Conservation (phyloP, 2,113 vertebrate genomes). For the Saimiri boliviensis region DNA sequence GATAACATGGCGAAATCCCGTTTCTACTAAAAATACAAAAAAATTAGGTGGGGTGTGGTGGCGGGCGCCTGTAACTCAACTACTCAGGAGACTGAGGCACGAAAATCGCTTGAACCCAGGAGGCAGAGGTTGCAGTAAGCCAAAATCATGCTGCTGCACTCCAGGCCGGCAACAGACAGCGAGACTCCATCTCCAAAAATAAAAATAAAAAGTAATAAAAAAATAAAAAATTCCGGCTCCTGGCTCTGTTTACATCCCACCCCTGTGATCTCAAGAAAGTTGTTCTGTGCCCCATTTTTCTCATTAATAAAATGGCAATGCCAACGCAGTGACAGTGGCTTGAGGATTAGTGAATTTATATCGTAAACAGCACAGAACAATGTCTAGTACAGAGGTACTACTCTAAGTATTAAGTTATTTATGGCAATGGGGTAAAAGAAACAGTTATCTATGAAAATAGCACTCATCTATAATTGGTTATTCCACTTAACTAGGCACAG, state of each 20-base stretch:
- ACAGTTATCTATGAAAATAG: neutral
- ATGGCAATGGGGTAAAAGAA: neutral
- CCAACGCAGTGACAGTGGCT: accelerated
- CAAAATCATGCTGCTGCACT: no score
- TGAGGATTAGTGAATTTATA: neutral
- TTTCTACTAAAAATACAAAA: no score
- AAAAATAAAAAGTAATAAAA: no score
- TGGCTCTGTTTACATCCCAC: neutral
- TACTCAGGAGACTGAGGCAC: no score
- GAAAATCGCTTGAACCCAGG: no score
- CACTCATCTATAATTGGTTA: neutral
- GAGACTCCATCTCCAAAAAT: no score
- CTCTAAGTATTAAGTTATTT: neutral
- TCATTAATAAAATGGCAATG: neutral
- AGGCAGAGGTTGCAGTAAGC: no score
- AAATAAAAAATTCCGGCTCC: neutral
- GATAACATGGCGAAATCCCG: no score
- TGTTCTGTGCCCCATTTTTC: neutral
- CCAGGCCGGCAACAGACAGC: no score
- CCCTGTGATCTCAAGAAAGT: neutral
- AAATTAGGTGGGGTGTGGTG: no score
- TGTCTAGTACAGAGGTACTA: accelerated
- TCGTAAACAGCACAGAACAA: accelerated
- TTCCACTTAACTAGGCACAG: neutral
- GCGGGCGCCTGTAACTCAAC: no score